Conservation (phyloP, 1,140 invertebrate species). For the Harpegnathos saltator region DNA sequence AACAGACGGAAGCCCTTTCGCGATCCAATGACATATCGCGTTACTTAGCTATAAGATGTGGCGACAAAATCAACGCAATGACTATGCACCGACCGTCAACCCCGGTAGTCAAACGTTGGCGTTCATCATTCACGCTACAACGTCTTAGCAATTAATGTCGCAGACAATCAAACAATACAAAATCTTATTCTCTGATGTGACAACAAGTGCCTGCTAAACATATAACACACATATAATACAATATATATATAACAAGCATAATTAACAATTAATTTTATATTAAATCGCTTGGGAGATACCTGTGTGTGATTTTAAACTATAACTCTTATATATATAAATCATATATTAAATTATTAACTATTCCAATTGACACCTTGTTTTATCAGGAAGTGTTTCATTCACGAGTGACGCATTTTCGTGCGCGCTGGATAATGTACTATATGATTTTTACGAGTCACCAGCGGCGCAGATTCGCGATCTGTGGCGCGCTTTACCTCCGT, state of each 20-base stretch:
- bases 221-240: no score
- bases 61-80: background rate
- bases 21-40: constrained; percentile 45
- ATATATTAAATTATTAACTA: background rate
- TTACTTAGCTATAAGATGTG: constrained; percentile 59
- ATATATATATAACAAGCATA: no score
- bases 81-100: constrained; percentile 9
- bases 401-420: background rate
- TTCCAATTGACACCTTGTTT: background rate
- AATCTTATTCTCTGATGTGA: background rate
- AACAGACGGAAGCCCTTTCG: constrained; percentile 61
- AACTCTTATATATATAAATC: no score
- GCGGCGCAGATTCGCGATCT: constrained; percentile 2
- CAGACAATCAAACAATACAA: background rate
- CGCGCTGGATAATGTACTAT: background rate
- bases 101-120: constrained; percentile 25
- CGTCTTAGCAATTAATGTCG: constrained; percentile 4
- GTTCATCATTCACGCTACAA: constrained; percentile 13
- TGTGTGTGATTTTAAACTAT: background rate
- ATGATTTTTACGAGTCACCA: background rate
- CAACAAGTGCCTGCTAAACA: no score
- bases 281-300: background rate
- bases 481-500: background rate
- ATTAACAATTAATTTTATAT: background rate
- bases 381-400: background rate